Percentiles rank a stretch among this genome's conserved stretches.
These are phyloP conservation scores for Cynocephalus volans DNA, from an alignment of 2,113 vertebrate genomes.

Conservation along the genomic window DNA sequence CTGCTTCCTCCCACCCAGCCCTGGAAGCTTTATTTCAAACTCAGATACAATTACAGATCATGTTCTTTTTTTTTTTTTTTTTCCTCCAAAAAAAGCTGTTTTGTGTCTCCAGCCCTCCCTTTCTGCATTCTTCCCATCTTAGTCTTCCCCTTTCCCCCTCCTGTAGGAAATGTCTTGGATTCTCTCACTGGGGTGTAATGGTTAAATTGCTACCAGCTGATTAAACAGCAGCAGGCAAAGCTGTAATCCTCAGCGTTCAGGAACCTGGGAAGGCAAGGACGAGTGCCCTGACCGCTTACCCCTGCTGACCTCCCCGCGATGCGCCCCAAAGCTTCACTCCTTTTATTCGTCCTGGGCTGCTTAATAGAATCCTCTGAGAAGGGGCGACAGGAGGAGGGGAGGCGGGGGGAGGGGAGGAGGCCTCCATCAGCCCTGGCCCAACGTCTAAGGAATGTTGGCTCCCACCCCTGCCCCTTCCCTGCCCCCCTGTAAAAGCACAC, in stretches of 20 bases:
- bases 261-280: constrained; percentile 84
- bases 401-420: constrained; percentile 5
- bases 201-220: constrained; percentile 91
- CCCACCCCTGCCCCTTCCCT: constrained; percentile 38
- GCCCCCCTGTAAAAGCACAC: background rate
- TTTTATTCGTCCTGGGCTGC: constrained; percentile 78
- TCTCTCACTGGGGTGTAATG: constrained; percentile 86
- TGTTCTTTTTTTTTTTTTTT: background rate
- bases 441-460: constrained; percentile 16
- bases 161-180: constrained; percentile 86
- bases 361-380: constrained; percentile 75
- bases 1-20: background rate
- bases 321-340: constrained; percentile 74
- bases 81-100: constrained; percentile 72
- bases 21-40: constrained; percentile 35
- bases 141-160: constrained; percentile 70
- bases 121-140: constrained; percentile 78
- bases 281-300: constrained; percentile 85
- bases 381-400: background rate
- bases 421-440: background rate
- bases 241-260: constrained; percentile 81
- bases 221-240: constrained; percentile 87
- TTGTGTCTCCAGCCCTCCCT: background rate
- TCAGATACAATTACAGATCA: constrained; percentile 56
- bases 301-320: constrained; percentile 82